Percentiles rank a stretch among this genome's conserved stretches.
These are phyloP conservation scores for Druon quercuslanigerum DNA, from an alignment of 1,140 invertebrate species.

Conservation along the genomic window DNA sequence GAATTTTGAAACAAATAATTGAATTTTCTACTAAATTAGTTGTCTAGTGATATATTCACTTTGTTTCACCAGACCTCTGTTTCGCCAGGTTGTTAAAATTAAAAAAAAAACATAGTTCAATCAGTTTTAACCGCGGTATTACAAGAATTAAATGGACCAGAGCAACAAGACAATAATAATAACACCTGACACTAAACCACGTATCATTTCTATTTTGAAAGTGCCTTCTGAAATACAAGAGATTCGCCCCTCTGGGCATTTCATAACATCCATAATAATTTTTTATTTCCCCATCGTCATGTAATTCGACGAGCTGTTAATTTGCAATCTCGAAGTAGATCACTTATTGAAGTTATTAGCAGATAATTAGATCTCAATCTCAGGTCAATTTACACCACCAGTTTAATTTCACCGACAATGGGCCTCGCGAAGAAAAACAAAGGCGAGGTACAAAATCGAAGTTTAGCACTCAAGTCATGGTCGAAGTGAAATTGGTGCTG, in stretches of 20 bases:
- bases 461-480: constrained; percentile 65
- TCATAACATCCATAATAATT: neutral
- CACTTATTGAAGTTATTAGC: neutral
- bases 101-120: no score
- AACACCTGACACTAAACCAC: neutral
- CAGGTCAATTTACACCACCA: neutral
- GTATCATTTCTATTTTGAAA: constrained; percentile 22
- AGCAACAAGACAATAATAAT: no score
- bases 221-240: constrained; percentile 4
- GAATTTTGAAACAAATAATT: no score
- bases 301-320: neutral
- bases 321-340: neutral
- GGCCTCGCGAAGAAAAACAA: constrained; percentile 6
- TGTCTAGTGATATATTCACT: no score
- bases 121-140: no score
- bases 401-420: constrained; percentile 7
- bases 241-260: constrained; percentile 11
- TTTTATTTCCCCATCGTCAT: constrained; percentile 9
- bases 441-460: neutral
- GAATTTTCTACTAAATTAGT: no score
- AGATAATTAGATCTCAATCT: neutral
- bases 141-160: no score
- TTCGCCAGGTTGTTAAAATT: no score
- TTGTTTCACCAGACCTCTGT: no score
- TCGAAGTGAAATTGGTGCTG: constrained; percentile 71